Base-by-base conservation (phyloP, 2,113 vertebrate species). In the Eira barbara region DNA sequence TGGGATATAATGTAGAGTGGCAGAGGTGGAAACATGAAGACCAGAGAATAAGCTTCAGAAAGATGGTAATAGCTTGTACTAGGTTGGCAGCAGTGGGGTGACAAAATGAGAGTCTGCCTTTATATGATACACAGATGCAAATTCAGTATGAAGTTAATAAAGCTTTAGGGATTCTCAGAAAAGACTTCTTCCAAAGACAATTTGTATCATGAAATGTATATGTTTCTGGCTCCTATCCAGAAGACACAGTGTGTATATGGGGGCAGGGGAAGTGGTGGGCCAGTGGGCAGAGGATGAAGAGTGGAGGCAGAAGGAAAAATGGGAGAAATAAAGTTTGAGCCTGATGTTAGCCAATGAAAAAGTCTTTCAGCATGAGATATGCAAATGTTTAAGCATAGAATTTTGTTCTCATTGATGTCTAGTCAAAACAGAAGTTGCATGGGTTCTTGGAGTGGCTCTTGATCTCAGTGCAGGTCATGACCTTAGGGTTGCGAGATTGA, bases 241-340 rank as follows among this genome's bases (percentile, higher is more conserved):
- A 20, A 65, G 34, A 23, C 21, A 47, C 49, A 15, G 13, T 20
- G 4, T 25, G 1, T n/a, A 17, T 49, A 42, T 65, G 39, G 39
- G 47, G 29, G 9, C 21, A 34, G 9, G 21, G 2, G 49, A 21
- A 29, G 9, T 2, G 36, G 27, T 25, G 59, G 15, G 4, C 18
- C 23, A 4, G 4, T 9, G 2, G 42, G 17, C 10, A 49, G 3
- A 1, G 17, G 3, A 9, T 61, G 5, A 27, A 20, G 12, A 47
- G 4, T 36, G 25, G 13, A 25, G 12, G 17, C 29, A 52, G 20
- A 80, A 14, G 78, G 18, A 4, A 63, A 69, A 69, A 69, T n/a
- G 49, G 42, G 78, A 84, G 3, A 67, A 76, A 69, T 1, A 23
- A 39, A 12, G 3, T 59, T 81, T 59, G 27, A 63, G 14, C 8